Percentiles rank a stretch among this genome's conserved stretches.
phyloP scores from a whole-genome alignment of 2,113 vertebrate species.

The Panurus biarmicus region DNA sequence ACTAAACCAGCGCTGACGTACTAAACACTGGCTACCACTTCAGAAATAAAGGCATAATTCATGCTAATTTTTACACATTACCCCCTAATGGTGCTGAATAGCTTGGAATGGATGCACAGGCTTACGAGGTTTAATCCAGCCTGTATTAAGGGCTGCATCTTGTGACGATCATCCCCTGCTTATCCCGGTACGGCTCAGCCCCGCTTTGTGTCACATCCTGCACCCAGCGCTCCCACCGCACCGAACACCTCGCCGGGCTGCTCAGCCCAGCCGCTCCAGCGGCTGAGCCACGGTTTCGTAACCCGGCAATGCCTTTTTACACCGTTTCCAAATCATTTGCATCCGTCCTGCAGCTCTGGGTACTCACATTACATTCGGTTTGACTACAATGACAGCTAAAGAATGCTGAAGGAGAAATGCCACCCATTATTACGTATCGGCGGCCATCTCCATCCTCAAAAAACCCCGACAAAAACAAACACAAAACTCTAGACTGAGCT shows the following conservation, averaged over 20 bases:
- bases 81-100: background rate
- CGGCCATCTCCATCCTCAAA: background rate
- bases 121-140: background rate
- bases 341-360: background rate
- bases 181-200: background rate
- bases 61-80: background rate
- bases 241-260: fast-evolving
- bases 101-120: background rate
- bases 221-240: fast-evolving
- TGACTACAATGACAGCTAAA: background rate
- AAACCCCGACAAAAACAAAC: background rate
- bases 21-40: background rate
- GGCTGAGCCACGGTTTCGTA: background rate
- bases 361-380: fast-evolving
- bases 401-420: fast-evolving
- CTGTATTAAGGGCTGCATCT: background rate
- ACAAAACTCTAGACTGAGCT: background rate
- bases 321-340: background rate
- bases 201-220: background rate
- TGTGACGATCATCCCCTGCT: background rate
- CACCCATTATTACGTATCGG: background rate
- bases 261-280: background rate
- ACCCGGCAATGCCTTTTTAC: background rate
- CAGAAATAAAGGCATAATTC: background rate
- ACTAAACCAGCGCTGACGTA: background rate